A percentile compares a stretch with the other conserved stretches of the same genome.
Conservation (phyloP, 1,140 invertebrate species). For the Ceratina japonica region DNA sequence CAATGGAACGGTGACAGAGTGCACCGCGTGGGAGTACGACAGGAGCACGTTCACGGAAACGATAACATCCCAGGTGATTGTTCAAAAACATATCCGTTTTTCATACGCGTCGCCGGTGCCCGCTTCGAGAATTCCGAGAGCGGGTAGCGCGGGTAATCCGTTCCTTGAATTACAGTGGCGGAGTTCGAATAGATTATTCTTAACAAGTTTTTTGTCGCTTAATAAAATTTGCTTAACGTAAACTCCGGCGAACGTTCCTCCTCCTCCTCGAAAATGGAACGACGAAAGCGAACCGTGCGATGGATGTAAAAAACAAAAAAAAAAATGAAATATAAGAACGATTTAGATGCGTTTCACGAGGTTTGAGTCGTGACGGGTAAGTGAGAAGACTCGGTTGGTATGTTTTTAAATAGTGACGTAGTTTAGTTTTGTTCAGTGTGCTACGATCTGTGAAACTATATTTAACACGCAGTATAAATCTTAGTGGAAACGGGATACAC, state of each 20-base stretch:
- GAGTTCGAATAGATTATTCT: slow-evolving; percentile 14
- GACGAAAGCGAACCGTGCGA: neutral
- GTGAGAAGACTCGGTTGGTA: slow-evolving; percentile 32
- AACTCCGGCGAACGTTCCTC: neutral
- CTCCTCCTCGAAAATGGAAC: neutral
- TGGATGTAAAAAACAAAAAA: neutral
- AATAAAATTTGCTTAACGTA: slow-evolving; percentile 16
- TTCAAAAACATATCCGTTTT: neutral
- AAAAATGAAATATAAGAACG: neutral
- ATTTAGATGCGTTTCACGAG: slow-evolving; percentile 5
- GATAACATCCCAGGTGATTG: slow-evolving; percentile 82
- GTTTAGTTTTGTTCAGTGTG: slow-evolving; percentile 1
- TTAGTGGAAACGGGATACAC: neutral
- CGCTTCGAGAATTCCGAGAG: neutral
- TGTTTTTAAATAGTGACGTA: slow-evolving; percentile 18
- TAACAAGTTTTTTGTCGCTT: slow-evolving; percentile 20
- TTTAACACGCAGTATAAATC: slow-evolving; percentile 15
- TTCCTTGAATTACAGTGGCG: slow-evolving; percentile 31
- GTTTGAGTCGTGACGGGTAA: slow-evolving; percentile 16
- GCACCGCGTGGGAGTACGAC: slow-evolving; percentile 82
- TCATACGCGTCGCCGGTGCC: neutral
- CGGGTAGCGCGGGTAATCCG: slow-evolving; percentile 9
- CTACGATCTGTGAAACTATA: neutral
- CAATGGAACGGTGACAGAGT: slow-evolving; percentile 74
- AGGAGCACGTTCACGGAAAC: slow-evolving; percentile 84